Percentiles rank a stretch among this genome's conserved stretches.
These are phyloP conservation scores for Crotalus helleri DNA, from an alignment of 2,113 vertebrate genomes.

Conservation along the genomic window DNA sequence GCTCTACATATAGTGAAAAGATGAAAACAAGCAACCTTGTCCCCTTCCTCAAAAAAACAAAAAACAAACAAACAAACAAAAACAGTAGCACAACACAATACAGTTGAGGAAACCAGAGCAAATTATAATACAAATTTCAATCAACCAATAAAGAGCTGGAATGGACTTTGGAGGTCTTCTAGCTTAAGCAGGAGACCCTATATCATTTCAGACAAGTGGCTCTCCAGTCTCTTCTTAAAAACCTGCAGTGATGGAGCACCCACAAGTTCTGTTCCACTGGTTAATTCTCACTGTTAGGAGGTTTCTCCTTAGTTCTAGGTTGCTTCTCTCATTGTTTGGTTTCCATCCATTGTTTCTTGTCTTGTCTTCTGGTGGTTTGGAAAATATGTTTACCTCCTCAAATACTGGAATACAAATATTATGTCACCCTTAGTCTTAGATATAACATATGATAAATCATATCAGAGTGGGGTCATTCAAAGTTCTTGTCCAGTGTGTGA, in stretches of 20 bases:
- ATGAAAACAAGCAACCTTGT: too few relatives aligned
- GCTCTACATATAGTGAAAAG: too few relatives aligned
- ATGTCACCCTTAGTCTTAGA: background rate
- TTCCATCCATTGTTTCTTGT: background rate
- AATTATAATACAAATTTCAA: background rate
- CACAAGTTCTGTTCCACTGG: background rate
- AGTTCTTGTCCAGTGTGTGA: background rate
- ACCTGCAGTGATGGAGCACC: background rate
- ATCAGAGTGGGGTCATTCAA: background rate
- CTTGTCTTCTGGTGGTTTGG: background rate
- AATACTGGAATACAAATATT: background rate
- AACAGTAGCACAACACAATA: background rate
- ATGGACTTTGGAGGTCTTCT: background rate
- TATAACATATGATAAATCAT: background rate
- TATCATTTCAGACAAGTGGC: background rate
- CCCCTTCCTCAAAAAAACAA: background rate
- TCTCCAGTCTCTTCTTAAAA: background rate
- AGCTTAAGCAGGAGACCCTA: background rate
- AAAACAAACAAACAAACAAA: background rate
- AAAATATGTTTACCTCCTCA: background rate
- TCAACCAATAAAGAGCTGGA: background rate
- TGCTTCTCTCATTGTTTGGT: background rate
- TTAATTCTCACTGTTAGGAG: background rate
- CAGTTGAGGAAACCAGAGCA: background rate
- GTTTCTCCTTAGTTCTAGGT: background rate